phyloP scores from a whole-genome alignment of 2,888 invertebrate species.

The Apamea crenata region DNA sequence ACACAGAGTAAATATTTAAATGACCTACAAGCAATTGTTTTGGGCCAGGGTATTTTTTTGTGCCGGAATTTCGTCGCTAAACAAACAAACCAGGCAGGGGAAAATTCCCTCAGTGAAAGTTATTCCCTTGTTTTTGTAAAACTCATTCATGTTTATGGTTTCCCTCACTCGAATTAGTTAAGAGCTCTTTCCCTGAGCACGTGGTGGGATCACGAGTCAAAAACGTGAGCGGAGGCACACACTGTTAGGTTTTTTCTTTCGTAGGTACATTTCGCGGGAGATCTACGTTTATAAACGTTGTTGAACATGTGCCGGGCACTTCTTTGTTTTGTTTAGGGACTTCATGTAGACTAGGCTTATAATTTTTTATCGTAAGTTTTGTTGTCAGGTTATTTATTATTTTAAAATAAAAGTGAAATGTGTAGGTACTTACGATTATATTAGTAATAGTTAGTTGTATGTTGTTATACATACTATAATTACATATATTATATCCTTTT shows the following conservation, averaged over 20 bases:
- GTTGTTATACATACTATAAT: background rate
- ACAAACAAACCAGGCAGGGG: background rate
- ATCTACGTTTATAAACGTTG: background rate
- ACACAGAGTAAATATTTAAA: constrained; percentile 15
- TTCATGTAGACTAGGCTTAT: background rate
- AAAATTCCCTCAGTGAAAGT: constrained; percentile 4
- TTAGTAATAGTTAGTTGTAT: background rate
- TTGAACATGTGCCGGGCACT: background rate
- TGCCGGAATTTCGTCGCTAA: constrained; percentile 10
- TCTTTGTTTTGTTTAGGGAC: background rate
- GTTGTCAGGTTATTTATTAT: background rate
- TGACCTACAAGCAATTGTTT: background rate
- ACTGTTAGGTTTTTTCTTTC: background rate
- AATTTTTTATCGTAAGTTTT: background rate
- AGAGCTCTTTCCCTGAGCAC: constrained; percentile 15
- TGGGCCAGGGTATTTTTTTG: background rate
- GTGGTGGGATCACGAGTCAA: background rate
- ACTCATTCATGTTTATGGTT: constrained; percentile 21
- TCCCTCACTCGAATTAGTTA: background rate
- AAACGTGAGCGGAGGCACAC: background rate
- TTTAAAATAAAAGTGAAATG: background rate
- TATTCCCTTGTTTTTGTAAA: background rate
- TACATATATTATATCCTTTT: background rate
- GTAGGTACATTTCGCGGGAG: background rate
- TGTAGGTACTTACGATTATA: no score